Conservation (phyloP, 2,888 invertebrate genomes). For the Metallyticus violacea region DNA sequence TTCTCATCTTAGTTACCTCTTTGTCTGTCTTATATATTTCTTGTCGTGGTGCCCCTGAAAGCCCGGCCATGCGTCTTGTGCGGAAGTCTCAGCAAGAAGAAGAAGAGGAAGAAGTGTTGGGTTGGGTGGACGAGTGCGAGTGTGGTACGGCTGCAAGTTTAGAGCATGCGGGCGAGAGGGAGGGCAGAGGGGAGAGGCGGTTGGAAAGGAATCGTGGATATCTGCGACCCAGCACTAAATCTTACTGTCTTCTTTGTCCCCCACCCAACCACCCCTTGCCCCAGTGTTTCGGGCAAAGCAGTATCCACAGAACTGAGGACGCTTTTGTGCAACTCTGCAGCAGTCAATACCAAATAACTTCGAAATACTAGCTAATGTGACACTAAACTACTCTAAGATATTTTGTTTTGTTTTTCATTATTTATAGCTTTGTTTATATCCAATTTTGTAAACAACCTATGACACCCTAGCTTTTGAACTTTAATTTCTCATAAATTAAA, state of each 20-base stretch:
- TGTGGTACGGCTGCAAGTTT: neutral
- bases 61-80: neutral
- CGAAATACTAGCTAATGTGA: neutral
- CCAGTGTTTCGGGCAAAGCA: neutral
- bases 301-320: neutral
- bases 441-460: too few relatives aligned
- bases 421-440: too few relatives aligned
- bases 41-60: neutral
- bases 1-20: conserved; percentile 2
- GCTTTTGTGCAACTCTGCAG: neutral
- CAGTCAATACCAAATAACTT: neutral
- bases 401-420: too few relatives aligned
- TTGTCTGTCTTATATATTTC: conserved; percentile 8
- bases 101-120: neutral
- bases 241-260: neutral
- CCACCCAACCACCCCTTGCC: neutral
- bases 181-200: neutral
- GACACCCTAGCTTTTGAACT: too few relatives aligned
- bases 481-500: too few relatives aligned
- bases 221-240: conserved; percentile 15
- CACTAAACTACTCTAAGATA: too few relatives aligned
- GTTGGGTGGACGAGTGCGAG: neutral
- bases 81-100: neutral
- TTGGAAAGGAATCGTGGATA: conserved; percentile 17
- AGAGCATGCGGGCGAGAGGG: neutral